Conservation (phyloP, 2,888 invertebrate genomes). For the Punctoribates punctum region DNA sequence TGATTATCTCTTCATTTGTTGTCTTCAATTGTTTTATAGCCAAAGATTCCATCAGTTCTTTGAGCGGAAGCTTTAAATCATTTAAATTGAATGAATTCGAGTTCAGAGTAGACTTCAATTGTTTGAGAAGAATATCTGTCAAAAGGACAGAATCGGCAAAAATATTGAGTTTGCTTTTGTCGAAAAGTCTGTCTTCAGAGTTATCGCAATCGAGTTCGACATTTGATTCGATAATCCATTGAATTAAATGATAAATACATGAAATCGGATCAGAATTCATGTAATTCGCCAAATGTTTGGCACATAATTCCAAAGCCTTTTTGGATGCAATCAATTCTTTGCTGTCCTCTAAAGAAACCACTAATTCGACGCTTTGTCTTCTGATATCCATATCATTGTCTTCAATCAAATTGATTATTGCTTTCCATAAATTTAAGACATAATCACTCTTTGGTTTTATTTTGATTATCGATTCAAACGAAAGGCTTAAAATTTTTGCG, state of each 20-base stretch:
- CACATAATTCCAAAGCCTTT: slow-evolving; percentile 24
- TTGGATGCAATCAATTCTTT: slow-evolving; percentile 9
- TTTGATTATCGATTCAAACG: not conserved
- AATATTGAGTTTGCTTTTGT: slow-evolving; percentile 44
- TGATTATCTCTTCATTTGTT: slow-evolving; percentile 29
- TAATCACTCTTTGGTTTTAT: not conserved
- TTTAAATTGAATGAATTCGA: slow-evolving; percentile 1
- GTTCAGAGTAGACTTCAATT: not conserved
- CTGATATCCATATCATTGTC: slow-evolving; percentile 41
- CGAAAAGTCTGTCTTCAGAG: slow-evolving; percentile 41
- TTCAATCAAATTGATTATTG: slow-evolving; percentile 37
- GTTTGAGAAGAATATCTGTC: slow-evolving; percentile 25
- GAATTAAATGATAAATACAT: slow-evolving; percentile 10
- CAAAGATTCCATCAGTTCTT: not conserved
- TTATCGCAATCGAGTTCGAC: slow-evolving; percentile 36
- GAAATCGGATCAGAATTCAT: not conserved
- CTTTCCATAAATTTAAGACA: slow-evolving; percentile 21
- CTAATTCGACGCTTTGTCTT: slow-evolving; percentile 17
- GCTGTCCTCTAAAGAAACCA: not conserved
- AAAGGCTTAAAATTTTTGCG: not conserved
- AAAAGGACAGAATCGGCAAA: slow-evolving; percentile 39
- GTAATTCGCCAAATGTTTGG: not conserved
- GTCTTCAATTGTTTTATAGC: not conserved
- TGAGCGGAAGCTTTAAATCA: slow-evolving; percentile 25
- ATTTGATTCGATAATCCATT: slow-evolving; percentile 14